Percentiles rank a stretch among this genome's conserved stretches.
Conservation (phyloP, 2,888 invertebrate genomes). For the Clostera curtula region DNA sequence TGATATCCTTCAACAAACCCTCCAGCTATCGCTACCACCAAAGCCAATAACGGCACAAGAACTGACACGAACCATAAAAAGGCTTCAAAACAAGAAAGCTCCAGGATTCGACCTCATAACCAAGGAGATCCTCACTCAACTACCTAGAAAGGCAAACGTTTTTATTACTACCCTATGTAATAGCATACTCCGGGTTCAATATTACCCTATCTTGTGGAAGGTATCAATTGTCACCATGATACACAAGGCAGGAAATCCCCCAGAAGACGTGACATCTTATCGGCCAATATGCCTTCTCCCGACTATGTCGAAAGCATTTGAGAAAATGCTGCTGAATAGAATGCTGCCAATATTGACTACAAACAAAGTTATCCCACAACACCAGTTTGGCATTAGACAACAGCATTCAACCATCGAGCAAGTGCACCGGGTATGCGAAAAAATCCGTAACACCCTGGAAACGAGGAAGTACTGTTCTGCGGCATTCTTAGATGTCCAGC, state of each 20-base stretch:
- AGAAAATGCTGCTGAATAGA: too few relatives aligned
- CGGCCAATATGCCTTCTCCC: conserved; percentile 1
- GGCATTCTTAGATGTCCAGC: neutral
- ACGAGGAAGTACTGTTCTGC: conserved; percentile 2
- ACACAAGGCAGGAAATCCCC: conserved; percentile 1
- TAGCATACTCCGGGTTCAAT: neutral
- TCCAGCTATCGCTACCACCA: conserved; percentile 1
- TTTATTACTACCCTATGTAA: neutral
- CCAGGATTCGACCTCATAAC: conserved; percentile 5
- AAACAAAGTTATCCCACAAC: neutral
- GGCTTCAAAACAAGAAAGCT: conserved; percentile 1
- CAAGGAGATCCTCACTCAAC: neutral
- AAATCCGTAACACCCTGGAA: too few relatives aligned
- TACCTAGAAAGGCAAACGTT: conserved; percentile 3
- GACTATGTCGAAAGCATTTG: too few relatives aligned
- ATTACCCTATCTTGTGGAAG: neutral
- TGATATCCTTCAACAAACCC: neutral
- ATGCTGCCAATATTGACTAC: neutral
- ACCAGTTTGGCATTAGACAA: conserved; percentile 1
- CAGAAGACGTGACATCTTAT: neutral
- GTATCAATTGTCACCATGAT: neutral
- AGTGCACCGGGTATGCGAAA: too few relatives aligned
- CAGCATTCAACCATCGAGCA: conserved; percentile 1
- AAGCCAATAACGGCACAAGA: neutral
- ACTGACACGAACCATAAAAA: neutral